Percentiles rank a stretch among this genome's conserved stretches.
These are phyloP conservation scores for Kobus ellipsiprymnus DNA, from an alignment of 2,113 vertebrate genomes.

Conservation along the genomic window DNA sequence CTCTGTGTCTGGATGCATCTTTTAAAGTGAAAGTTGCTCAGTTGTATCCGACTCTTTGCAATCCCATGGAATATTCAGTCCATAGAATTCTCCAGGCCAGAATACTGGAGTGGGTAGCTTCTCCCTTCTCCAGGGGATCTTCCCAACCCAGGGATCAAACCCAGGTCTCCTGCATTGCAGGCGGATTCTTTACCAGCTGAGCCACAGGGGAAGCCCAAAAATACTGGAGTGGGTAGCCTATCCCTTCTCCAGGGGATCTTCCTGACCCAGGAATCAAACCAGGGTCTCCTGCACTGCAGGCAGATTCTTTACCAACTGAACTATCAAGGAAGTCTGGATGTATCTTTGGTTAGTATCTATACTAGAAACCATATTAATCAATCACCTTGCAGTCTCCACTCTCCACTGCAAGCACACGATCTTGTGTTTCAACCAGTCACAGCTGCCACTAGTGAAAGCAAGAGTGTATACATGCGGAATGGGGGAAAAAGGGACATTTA, in stretches of 20 bases:
- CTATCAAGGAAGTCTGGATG: neutral
- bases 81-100: neutral
- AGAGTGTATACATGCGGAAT: slow-evolving; percentile 28
- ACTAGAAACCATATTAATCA: neutral
- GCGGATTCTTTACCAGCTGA: neutral
- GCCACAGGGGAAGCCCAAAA: neutral
- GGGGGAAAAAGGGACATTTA: slow-evolving; percentile 41
- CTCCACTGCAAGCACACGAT: neutral
- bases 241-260: neutral
- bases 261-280: neutral
- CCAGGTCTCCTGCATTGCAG: neutral
- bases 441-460: slow-evolving; percentile 36
- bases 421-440: neutral
- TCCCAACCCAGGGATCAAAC: neutral
- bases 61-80: neutral
- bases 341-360: neutral
- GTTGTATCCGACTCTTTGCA: neutral
- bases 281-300: neutral
- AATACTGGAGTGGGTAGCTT: neutral
- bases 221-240: neutral
- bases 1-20: neutral
- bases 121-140: neutral
- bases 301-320: neutral
- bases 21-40: neutral
- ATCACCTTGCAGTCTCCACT: neutral